phyloP scores from a whole-genome alignment of 2,797 vertebrate species.

The Micrastur ruficollis region DNA sequence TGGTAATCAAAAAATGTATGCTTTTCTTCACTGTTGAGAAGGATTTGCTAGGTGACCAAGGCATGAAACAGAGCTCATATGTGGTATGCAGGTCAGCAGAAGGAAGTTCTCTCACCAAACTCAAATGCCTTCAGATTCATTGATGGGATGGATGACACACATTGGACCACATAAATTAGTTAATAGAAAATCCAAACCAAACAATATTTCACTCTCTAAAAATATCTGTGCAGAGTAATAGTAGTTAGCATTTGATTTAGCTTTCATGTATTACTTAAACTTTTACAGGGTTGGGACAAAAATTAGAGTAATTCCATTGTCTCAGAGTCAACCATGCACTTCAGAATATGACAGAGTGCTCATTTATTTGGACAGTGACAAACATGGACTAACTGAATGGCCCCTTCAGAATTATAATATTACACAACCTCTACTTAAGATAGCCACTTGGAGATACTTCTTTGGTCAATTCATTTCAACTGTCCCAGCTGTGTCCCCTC shows the following conservation, averaged over 20 bases:
- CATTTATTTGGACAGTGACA: not conserved
- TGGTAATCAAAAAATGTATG: not conserved
- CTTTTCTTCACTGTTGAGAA: not conserved
- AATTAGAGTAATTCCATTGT: not conserved
- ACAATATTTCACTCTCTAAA: not conserved
- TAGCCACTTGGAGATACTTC: not conserved
- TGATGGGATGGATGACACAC: not conserved
- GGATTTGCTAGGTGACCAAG: not conserved
- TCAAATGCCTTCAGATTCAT: not conserved
- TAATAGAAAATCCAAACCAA: not conserved
- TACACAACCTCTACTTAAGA: not conserved
- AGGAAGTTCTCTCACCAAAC: not conserved
- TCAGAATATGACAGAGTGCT: not conserved
- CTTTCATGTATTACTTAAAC: not conserved
- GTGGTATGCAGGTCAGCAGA: not conserved
- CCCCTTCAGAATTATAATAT: not conserved
- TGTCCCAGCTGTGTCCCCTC: not conserved
- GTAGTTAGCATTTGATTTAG: not conserved
- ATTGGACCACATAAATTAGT: not conserved
- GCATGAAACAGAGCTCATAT: not conserved
- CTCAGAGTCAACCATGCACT: not conserved
- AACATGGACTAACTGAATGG: not conserved
- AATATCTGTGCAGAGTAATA: not conserved
- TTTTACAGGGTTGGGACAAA: not conserved
- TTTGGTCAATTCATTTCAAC: not conserved